phyloP scores from a whole-genome alignment of 37 sponge, comb jelly and placozoan species.

The Aplysina aerophoba region DNA sequence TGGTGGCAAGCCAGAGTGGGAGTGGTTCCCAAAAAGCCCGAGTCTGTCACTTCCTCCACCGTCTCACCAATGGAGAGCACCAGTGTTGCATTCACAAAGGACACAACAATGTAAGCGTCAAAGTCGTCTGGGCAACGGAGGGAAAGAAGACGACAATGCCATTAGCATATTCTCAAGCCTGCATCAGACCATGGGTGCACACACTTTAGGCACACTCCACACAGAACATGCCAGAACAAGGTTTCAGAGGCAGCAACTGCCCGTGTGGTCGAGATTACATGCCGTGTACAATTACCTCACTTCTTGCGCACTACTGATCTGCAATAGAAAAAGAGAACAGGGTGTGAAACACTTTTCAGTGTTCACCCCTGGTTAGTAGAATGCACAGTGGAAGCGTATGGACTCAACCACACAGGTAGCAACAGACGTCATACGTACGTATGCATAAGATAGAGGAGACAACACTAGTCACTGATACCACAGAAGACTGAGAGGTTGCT shows the following conservation, averaged over 20 bases:
- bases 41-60: constrained; percentile 98
- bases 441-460: too few species aligned
- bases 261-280: background rate
- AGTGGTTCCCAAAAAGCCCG: constrained; percentile 97
- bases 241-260: background rate
- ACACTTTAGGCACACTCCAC: background rate
- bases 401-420: background rate
- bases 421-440: too few species aligned
- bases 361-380: constrained; percentile 21
- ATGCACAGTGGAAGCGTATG: background rate
- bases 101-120: constrained; percentile 97
- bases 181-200: background rate
- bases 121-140: constrained; percentile 75
- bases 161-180: background rate
- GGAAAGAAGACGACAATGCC: background rate
- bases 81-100: constrained; percentile 98
- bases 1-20: constrained; percentile 92
- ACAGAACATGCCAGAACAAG: background rate
- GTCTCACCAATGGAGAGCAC: constrained; percentile 99
- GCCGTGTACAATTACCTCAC: background rate
- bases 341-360: constrained; percentile 36
- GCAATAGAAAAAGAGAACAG: constrained; percentile 8
- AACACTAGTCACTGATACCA: background rate
- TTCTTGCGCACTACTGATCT: background rate
- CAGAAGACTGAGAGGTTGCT: background rate